A percentile compares a stretch with the other conserved stretches of the same genome.
Conservation (phyloP, 30 jellyfish, hydroid and myxozoan genomes). For the Turritopsis rubra region DNA sequence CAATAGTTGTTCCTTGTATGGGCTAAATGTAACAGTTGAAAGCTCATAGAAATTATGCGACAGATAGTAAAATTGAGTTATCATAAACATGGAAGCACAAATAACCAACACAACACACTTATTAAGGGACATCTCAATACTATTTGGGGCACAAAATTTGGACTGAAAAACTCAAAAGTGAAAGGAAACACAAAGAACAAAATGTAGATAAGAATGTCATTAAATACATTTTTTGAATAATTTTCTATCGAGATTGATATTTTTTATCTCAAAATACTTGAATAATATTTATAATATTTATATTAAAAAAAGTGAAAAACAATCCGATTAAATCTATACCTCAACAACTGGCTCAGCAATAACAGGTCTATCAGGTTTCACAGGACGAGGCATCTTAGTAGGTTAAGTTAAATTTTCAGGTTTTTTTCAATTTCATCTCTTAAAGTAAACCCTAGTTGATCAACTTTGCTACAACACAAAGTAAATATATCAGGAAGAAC, state of each 20-base stretch:
- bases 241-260: too few relatives aligned
- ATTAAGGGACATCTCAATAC: too few relatives aligned
- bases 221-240: too few relatives aligned
- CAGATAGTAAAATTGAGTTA: not conserved
- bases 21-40: constrained; percentile 51
- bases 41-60: not conserved
- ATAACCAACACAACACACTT: too few relatives aligned
- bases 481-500: not conserved
- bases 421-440: not conserved
- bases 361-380: constrained; percentile 48
- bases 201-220: not conserved
- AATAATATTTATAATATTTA: too few relatives aligned
- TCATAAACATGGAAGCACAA: too few relatives aligned
- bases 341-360: constrained; percentile 60
- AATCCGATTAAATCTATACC: constrained; percentile 26
- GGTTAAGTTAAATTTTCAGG: not conserved
- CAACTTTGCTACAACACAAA: not conserved
- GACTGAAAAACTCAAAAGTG: too few relatives aligned
- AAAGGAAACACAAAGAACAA: too few relatives aligned
- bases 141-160: too few relatives aligned
- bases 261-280: too few relatives aligned
- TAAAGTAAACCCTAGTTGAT: not conserved
- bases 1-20: constrained; percentile 92
- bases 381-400: constrained; percentile 67
- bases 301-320: too few relatives aligned